phyloP scores from a whole-genome alignment of 2,113 vertebrate species.

The Anas platyrhynchos region DNA sequence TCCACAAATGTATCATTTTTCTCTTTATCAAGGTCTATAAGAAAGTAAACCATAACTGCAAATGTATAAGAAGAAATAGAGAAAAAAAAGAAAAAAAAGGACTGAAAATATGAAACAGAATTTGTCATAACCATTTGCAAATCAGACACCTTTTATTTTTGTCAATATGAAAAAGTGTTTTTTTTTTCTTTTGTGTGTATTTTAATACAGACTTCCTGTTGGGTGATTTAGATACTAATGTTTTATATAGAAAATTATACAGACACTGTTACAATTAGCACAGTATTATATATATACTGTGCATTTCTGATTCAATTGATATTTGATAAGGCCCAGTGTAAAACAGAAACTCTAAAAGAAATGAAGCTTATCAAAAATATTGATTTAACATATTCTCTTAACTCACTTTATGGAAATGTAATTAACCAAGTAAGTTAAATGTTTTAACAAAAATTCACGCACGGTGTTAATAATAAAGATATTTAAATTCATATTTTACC shows the following conservation, averaged over 20 bases:
- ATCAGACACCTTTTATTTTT: neutral
- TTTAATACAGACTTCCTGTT: neutral
- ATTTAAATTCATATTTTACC: neutral
- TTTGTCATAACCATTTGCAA: neutral
- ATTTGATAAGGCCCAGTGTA: neutral
- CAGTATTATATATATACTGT: neutral
- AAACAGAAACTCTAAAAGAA: neutral
- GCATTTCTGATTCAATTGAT: neutral
- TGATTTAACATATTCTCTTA: neutral
- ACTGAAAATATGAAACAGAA: neutral
- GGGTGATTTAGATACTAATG: neutral
- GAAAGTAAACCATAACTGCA: neutral
- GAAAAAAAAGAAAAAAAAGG: accelerated
- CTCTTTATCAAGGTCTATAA: neutral
- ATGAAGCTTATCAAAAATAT: neutral
- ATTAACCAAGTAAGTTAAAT: neutral
- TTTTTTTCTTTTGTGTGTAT: neutral
- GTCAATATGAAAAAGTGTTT: neutral
- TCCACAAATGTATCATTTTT: neutral
- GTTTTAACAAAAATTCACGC: neutral
- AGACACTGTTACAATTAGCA: neutral
- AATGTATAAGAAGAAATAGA: neutral
- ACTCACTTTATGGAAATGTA: neutral
- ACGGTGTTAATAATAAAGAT: neutral
- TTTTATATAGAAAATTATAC: neutral